Percentiles rank a stretch among this genome's conserved stretches.
Evolutionary conservation across 1,140 invertebrate genomes (phyloP).

Genomic region (Heliconius hermathena): DNA sequence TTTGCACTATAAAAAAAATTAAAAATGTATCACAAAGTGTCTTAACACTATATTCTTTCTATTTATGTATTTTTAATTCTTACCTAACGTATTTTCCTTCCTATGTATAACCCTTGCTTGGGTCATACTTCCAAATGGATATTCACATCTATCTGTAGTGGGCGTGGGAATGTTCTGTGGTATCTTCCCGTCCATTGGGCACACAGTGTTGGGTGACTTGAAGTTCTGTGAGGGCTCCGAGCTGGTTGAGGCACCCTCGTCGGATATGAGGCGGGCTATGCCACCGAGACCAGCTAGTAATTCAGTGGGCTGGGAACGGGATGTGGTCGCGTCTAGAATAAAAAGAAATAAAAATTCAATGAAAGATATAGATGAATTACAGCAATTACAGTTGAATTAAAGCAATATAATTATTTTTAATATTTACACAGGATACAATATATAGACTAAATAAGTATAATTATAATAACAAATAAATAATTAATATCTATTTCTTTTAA

Average conservation of each 20-base stretch:
- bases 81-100: conserved; percentile 81
- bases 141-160: conserved; percentile 82
- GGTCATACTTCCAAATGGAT: conserved; percentile 95
- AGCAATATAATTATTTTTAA: too few relatives aligned
- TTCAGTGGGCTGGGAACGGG: conserved; percentile 62
- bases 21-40: neutral
- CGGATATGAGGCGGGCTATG: conserved; percentile 63
- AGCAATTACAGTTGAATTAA: too few relatives aligned
- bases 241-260: conserved; percentile 59
- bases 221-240: conserved; percentile 76
- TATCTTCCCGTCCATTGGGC: conserved; percentile 88
- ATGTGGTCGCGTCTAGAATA: conserved; percentile 62
- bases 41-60: neutral
- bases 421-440: too few relatives aligned
- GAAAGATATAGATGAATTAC: neutral
- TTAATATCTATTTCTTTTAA: too few relatives aligned
- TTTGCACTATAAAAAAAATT: conserved; percentile 40
- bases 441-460: too few relatives aligned
- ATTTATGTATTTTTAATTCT: conserved; percentile 30
- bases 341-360: neutral
- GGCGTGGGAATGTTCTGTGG: conserved; percentile 80
- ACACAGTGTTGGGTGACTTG: conserved; percentile 92
- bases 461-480: too few relatives aligned
- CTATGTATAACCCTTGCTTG: conserved; percentile 87
- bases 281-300: conserved; percentile 68